Base-by-base conservation (phyloP, 1,140 invertebrate species). In the Drosophila ananassae region DNA sequence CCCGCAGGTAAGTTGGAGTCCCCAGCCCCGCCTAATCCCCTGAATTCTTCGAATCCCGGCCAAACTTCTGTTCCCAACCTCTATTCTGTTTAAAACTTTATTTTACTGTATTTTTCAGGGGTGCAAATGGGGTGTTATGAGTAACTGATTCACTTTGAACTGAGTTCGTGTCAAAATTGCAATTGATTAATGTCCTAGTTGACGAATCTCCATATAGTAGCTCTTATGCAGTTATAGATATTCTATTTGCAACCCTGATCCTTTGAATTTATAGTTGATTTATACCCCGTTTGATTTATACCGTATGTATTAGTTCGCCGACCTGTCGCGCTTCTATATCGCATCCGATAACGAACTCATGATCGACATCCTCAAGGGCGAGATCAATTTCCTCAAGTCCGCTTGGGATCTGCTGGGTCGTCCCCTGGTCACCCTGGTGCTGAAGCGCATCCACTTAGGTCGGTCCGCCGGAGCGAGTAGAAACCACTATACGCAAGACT, bases 291-390 rank as follows among this genome's bases (percentile, higher is more conserved):
- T 74, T 73, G 25, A 30, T 68, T 10, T 37, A 12, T 51, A 69
- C 74, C 64, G 56, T 81, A 54, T 77, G 74, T 83, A 91, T 80
- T 94, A 99, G 98, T 97, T 98, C 94, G 97, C 97, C 93, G 98
- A 99, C 94, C 96, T 97, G 94, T 96, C 96, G 90, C 95, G 97
- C 91, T 98, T 98, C 95, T 98, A 99, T 95, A 97, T 98, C 91
- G 98, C 98, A 92, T 98, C 97, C 89, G 98, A 99, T 93, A 97
- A 98, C 93, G 97, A 98, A 93, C 94, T 99, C 92, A 96, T 99
- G 95, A 97, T 99, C 92, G 98, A 99, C 94, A 98, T 97, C 92
- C 97, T 98, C 94, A 98, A 98, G 94, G 96, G 96, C 89, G 97
- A 98, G 94, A 96, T 98, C 90, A 97, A 98, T 95, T 98, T 98